Conservation (phyloP, 1,140 invertebrate genomes). For the Drosophila suzukii region DNA sequence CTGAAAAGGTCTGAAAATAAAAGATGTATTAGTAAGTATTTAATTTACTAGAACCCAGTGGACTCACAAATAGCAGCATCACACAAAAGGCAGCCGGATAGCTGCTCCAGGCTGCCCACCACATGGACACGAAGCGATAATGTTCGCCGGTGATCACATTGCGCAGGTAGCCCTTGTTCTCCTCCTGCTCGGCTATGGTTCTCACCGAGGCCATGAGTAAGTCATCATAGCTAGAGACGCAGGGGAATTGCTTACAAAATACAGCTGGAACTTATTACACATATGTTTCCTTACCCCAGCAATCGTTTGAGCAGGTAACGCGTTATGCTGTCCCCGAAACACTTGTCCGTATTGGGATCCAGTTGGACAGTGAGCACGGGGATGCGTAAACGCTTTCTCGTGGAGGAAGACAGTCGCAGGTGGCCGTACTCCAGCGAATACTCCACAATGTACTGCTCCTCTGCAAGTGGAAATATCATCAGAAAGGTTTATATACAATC, state of each 20-base stretch:
- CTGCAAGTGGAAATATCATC: slow-evolving; percentile 85
- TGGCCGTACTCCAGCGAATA: slow-evolving; percentile 99
- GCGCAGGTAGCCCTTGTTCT: slow-evolving; percentile 97
- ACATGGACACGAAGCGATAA: slow-evolving; percentile 98
- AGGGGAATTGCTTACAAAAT: background rate
- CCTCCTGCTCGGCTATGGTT: slow-evolving; percentile 96
- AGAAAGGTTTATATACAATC: background rate
- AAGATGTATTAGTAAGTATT: background rate
- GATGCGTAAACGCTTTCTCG: slow-evolving; percentile 94
- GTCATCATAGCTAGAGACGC: slow-evolving; percentile 92
- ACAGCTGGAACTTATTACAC: background rate
- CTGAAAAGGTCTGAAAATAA: slow-evolving; percentile 94
- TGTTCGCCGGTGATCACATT: slow-evolving; percentile 99
- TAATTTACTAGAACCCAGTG: background rate
- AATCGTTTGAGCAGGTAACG: slow-evolving; percentile 96
- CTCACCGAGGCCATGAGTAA: slow-evolving; percentile 98
- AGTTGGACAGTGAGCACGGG: slow-evolving; percentile 96
- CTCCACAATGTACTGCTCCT: slow-evolving; percentile 98
- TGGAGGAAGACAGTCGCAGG: slow-evolving; percentile 93
- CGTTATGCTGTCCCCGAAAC: slow-evolving; percentile 97
- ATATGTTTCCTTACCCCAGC: slow-evolving; percentile 87
- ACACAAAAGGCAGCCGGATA: slow-evolving; percentile 98
- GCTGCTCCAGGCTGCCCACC: slow-evolving; percentile 96
- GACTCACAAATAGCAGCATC: slow-evolving; percentile 99
- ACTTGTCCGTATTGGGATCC: slow-evolving; percentile 94